Evolutionary conservation across 2,888 invertebrate species (phyloP).

Genomic region (Hirtodrosophila histrioides): DNA sequence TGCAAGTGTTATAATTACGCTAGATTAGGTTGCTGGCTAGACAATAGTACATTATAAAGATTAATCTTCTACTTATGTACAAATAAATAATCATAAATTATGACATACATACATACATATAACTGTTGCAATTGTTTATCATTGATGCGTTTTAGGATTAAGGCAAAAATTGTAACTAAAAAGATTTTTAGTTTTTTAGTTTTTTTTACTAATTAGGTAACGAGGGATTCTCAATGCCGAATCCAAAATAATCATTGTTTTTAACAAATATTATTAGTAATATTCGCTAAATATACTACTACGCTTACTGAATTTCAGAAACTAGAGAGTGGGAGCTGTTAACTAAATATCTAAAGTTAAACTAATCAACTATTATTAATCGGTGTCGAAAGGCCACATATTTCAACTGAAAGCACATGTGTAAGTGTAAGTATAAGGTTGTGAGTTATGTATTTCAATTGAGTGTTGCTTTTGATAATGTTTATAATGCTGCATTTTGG

Average conservation of each 20-base stretch:
- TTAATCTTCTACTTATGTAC: constrained; percentile 56
- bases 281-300: constrained; percentile 5
- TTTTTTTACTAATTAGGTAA: constrained; percentile 6
- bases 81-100: constrained; percentile 68
- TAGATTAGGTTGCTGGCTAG: constrained; percentile 54
- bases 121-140: constrained; percentile 28
- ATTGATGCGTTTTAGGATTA: constrained; percentile 38
- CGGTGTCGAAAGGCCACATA: constrained; percentile 75
- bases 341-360: constrained; percentile 35
- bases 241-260: constrained; percentile 15
- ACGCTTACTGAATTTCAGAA: constrained; percentile 32
- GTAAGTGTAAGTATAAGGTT: constrained; percentile 23
- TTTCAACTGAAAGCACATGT: constrained; percentile 64
- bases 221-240: constrained; percentile 2
- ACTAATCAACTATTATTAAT: constrained; percentile 55
- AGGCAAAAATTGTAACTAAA: constrained; percentile 54
- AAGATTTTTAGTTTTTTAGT: neutral
- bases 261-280: constrained; percentile 29
- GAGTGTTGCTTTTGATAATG: constrained; percentile 17
- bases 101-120: constrained; percentile 27
- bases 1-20: constrained; percentile 29
- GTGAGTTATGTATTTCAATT: constrained; percentile 12
- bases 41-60: constrained; percentile 29
- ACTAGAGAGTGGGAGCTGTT: constrained; percentile 40
- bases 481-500: constrained; percentile 32